Conservation (phyloP, 2,113 vertebrate genomes). For the Thinocorus orbignyianus region DNA sequence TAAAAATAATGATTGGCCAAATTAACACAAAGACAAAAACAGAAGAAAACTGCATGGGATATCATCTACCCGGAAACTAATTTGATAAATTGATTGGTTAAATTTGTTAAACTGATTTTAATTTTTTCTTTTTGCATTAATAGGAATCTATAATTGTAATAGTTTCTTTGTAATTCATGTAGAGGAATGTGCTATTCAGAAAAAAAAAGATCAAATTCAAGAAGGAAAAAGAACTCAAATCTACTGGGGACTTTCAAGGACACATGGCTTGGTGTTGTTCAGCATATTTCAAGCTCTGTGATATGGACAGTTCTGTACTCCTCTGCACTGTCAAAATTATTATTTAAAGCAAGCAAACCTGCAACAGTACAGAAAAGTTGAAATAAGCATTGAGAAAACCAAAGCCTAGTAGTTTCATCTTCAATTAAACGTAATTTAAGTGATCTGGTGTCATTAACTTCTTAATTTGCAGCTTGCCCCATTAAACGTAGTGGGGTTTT, state of each 20-base stretch:
- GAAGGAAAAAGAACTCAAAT: neutral
- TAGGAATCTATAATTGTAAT: neutral
- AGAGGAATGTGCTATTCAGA: neutral
- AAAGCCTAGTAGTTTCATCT: neutral
- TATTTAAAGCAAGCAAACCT: conserved; percentile 17
- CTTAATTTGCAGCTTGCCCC: neutral
- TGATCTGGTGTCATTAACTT: neutral
- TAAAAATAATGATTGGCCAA: neutral
- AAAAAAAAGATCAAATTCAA: neutral
- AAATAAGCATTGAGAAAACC: neutral
- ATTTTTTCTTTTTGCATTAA: neutral
- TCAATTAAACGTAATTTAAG: conserved; percentile 18
- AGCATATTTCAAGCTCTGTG: neutral
- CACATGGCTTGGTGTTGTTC: neutral
- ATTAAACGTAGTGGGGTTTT: neutral
- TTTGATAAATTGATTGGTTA: neutral
- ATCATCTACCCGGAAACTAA: neutral
- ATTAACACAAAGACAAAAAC: neutral
- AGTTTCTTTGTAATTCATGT: neutral
- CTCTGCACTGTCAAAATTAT: neutral
- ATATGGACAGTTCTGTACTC: neutral
- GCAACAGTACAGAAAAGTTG: neutral
- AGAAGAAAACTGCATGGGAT: neutral
- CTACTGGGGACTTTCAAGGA: neutral
- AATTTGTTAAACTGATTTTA: neutral